Conservation (phyloP, 1,140 invertebrate genomes). For the Leptinotarsa defecta region DNA sequence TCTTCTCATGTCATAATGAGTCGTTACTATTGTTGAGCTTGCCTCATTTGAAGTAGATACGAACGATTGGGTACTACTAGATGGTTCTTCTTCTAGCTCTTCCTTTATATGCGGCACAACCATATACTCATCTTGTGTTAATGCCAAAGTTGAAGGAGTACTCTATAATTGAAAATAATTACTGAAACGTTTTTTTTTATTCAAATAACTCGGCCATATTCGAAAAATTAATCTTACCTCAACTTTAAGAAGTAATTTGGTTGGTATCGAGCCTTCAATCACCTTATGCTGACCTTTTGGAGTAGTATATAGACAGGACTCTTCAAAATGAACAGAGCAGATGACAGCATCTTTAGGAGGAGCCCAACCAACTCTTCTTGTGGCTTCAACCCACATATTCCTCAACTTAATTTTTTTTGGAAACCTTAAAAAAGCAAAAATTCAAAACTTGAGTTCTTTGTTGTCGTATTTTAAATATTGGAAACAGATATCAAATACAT, state of each 20-base stretch:
- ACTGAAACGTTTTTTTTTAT: not conserved
- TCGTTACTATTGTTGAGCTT: not conserved
- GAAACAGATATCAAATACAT: no score
- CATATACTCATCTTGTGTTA: constrained; percentile 4
- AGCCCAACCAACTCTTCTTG: constrained; percentile 3
- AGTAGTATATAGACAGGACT: not conserved
- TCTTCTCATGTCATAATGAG: constrained; percentile 5
- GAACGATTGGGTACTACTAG: not conserved
- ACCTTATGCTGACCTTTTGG: not conserved
- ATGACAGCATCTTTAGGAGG: constrained; percentile 6
- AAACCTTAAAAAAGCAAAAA: not conserved
- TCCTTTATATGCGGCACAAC: constrained; percentile 5
- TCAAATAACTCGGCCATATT: not conserved
- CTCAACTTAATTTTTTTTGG: not conserved
- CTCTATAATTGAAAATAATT: not conserved
- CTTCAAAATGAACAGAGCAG: not conserved
- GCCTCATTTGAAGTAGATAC: not conserved
- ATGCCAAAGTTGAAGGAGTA: not conserved
- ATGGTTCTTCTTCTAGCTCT: not conserved
- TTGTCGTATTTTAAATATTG: no score
- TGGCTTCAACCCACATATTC: constrained; percentile 3
- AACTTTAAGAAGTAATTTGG: not conserved
- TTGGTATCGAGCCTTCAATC: constrained; percentile 10
- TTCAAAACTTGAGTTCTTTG: not conserved
- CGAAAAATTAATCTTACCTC: not conserved